Percentiles rank a stretch among this genome's conserved stretches.
Conservation (phyloP, 2,888 invertebrate genomes). For the Netelia virgata region DNA sequence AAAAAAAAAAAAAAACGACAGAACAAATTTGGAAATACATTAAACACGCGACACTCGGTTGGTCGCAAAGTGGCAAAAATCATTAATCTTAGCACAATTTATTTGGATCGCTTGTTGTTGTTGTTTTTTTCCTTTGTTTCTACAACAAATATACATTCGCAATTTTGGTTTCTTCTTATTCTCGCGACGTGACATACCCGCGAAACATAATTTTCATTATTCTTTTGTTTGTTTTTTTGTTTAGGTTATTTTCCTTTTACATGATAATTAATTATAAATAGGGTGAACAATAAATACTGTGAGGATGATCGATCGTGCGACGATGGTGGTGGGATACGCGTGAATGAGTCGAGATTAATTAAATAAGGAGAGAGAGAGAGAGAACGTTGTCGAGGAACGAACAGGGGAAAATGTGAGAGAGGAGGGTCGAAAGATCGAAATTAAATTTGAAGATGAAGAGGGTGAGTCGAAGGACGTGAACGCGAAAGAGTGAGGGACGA, state of each 20-base stretch:
- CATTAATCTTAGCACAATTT: conserved; percentile 54
- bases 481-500: neutral
- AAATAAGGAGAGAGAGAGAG: conserved; percentile 49
- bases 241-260: conserved; percentile 11
- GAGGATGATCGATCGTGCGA: conserved; percentile 74
- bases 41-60: neutral
- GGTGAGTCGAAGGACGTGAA: conserved; percentile 6
- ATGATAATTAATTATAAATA: conserved; percentile 61
- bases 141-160: conserved; percentile 69
- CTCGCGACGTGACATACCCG: conserved; percentile 17
- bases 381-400: conserved; percentile 12
- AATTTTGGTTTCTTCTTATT: conserved; percentile 45
- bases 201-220: conserved; percentile 54
- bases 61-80: neutral
- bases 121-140: conserved; percentile 9
- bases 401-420: conserved; percentile 7
- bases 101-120: conserved; percentile 38
- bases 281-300: conserved; percentile 70
- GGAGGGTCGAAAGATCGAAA: conserved; percentile 4
- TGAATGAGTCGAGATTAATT: conserved; percentile 48
- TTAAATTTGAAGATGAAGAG: conserved; percentile 12
- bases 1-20: neutral
- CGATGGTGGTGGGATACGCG: conserved; percentile 65
- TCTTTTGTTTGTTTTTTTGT: neutral
- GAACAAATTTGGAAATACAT: conserved; percentile 2